Conservation (phyloP, 64 coral and sea anemone genomes). For the Acropora tenuis region DNA sequence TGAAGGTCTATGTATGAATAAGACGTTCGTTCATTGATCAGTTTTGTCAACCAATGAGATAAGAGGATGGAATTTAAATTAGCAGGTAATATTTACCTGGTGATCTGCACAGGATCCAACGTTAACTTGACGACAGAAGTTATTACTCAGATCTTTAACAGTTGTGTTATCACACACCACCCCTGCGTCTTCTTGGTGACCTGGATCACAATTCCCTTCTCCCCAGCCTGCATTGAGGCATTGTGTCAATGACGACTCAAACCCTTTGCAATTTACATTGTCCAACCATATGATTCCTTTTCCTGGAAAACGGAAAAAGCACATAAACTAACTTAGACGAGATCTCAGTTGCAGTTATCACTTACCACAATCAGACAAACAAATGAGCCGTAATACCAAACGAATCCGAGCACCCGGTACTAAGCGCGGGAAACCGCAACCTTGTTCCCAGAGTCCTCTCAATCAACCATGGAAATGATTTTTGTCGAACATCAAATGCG, state of each 20-base stretch:
- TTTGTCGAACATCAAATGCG: too few relatives aligned
- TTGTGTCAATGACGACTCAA: conserved; percentile 74
- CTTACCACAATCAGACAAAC: too few relatives aligned
- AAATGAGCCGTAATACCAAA: too few relatives aligned
- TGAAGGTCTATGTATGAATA: too few relatives aligned
- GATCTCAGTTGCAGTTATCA: too few relatives aligned
- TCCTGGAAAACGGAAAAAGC: conserved; percentile 15
- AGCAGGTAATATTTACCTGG: not conserved
- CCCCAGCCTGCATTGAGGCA: conserved; percentile 86
- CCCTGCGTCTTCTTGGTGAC: conserved; percentile 73
- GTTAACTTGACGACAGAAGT: conserved; percentile 82
- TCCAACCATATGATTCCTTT: conserved; percentile 85
- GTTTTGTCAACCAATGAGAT: too few relatives aligned
- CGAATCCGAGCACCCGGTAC: too few relatives aligned
- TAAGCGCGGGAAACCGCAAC: too few relatives aligned
- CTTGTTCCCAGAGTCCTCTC: too few relatives aligned
- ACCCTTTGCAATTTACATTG: conserved; percentile 74
- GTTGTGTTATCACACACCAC: conserved; percentile 88
- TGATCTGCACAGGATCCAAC: conserved; percentile 3
- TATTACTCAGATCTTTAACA: conserved; percentile 76
- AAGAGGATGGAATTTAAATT: too few relatives aligned
- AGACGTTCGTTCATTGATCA: too few relatives aligned
- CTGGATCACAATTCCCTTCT: conserved; percentile 61
- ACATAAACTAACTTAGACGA: not conserved
- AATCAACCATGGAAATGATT: too few relatives aligned